phyloP scores from a whole-genome alignment of 1,140 invertebrate genomes.

The Apis dorsata region DNA sequence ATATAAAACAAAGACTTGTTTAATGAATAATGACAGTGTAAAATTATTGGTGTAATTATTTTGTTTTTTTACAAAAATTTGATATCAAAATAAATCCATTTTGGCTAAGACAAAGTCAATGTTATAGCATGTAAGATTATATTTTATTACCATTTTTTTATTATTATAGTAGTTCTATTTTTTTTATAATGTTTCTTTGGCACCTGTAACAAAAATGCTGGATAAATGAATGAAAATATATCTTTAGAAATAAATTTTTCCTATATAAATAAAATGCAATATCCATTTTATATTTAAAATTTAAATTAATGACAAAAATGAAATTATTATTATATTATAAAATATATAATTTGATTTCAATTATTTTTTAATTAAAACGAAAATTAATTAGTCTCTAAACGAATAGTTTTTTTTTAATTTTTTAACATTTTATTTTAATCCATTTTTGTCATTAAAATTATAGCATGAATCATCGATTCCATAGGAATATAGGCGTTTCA shows the following conservation, averaged over 20 bases:
- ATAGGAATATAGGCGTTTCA: constrained; percentile 9
- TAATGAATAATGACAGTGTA: neutral
- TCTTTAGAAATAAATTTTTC: neutral
- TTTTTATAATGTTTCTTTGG: neutral
- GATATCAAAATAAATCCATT: constrained; percentile 2
- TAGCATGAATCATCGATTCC: constrained; percentile 23
- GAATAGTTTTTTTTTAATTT: no score
- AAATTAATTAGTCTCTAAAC: neutral
- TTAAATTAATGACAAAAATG: neutral
- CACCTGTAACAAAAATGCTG: neutral
- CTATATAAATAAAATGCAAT: no score
- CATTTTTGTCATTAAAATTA: constrained; percentile 21
- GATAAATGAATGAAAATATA: neutral
- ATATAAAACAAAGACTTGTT: neutral
- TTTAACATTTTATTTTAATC: neutral
- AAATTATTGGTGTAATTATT: neutral
- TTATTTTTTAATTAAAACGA: neutral
- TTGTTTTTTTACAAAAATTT: neutral
- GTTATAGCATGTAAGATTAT: neutral
- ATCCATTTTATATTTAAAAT: neutral
- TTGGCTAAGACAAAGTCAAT: neutral
- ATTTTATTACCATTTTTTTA: neutral
- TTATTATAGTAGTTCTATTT: neutral
- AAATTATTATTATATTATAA: neutral
- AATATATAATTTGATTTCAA: neutral